Base-by-base conservation (phyloP, 53 echinoderm and acorn worm species). In the Arbacia lixula region DNA sequence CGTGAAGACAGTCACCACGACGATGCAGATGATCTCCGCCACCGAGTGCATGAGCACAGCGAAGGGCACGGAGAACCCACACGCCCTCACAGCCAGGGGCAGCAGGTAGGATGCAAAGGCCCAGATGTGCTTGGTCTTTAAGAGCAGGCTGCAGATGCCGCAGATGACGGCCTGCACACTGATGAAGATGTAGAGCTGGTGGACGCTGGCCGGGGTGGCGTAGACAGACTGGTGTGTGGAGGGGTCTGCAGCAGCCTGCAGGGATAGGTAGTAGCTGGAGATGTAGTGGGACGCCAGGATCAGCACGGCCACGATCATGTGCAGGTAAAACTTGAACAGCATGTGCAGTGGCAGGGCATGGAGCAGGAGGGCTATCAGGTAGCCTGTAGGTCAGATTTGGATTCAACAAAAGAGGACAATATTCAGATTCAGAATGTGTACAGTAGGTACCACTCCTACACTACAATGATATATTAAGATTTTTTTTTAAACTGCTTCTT, bases 291-390 rank as follows among this genome's bases (percentile, higher is more conserved):
- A 87, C 30, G 85, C 87, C 61, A 95, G 64, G 21, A 99, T 83
- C 68, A 95, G 53, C 6, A 94, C 69, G n/a, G 87, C 92, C n/a
- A 92, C 87, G 27, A 95, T 64, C 49, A 95, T 68, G 80, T 95
- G 92, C 14, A 87, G 52, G 74, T 98, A 98, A 50, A 99, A 60
- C 84, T 92, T 88, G 64, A 92, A 76, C 14, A 99, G 88, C 87
- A 88, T 92, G 42, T 87, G 83, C 17, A 99, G 61, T 56, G 99
- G 94, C 12, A 99, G 87, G 33, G 91, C 92, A 72, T 95, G 92
- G 11, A 99, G 86, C 38, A 95, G 88, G 6, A 99, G 80, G 11
- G 90, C 99, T 28, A 92, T 83, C 16, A 99, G 52, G 43, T 94
- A 99, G 87, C 99, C 99, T 99, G 84, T 4, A 83, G 39, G n/a